A percentile compares a stretch with the other conserved stretches of the same genome.
These are phyloP conservation scores for Chrysochloris asiatica DNA, from an alignment of 2,113 vertebrate species.

Conservation along the genomic window DNA sequence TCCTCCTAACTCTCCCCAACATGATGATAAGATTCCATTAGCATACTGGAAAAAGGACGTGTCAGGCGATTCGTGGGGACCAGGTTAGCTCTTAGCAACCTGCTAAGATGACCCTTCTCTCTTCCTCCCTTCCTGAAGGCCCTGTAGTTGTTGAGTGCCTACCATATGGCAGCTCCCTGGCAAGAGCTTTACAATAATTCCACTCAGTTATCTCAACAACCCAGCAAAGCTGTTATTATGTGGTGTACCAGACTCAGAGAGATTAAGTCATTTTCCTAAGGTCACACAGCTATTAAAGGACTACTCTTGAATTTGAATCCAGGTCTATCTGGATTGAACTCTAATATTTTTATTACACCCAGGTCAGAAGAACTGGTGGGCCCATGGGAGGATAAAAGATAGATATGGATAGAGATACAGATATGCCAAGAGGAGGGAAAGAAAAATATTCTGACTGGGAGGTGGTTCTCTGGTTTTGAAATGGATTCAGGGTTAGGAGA, in stretches of 20 bases:
- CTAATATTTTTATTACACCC: background rate
- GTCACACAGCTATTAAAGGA: conserved; percentile 15
- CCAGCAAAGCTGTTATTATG: background rate
- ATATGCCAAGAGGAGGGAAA: background rate
- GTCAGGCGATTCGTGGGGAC: background rate
- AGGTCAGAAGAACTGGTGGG: conserved; percentile 43
- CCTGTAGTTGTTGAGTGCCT: background rate
- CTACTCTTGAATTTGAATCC: background rate
- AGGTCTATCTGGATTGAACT: background rate
- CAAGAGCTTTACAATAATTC: background rate
- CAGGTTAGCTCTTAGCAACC: background rate
- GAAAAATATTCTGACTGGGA: background rate
- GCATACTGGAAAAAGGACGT: background rate
- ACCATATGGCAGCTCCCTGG: background rate
- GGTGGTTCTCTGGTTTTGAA: conserved; percentile 54
- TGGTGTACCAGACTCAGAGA: conserved; percentile 38
- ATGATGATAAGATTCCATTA: background rate
- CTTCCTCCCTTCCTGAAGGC: background rate
- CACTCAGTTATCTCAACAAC: background rate
- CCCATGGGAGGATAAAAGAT: conserved; percentile 58
- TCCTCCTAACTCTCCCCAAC: background rate
- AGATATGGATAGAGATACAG: background rate
- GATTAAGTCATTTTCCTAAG: background rate
- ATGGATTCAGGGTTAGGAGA: conserved; percentile 44
- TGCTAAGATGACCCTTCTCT: background rate